Evolutionary conservation across 2,888 invertebrate species (phyloP).

Genomic region (Heliconius erato): DNA sequence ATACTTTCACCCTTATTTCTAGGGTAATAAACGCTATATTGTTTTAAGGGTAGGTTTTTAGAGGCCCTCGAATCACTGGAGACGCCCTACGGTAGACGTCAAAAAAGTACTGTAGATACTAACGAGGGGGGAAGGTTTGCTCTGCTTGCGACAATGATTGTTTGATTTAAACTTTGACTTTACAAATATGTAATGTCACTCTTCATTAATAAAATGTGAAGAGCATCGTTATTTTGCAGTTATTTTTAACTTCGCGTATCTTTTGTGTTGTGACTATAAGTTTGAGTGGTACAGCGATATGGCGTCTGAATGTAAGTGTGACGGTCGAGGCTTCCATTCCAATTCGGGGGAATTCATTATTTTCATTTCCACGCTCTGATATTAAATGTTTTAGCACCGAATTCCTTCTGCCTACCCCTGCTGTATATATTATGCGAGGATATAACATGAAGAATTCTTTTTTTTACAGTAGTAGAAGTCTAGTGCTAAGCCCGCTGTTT

Average conservation of each 20-base stretch:
- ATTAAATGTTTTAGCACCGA: not conserved
- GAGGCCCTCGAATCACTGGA: conserved; percentile 74
- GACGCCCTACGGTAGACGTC: conserved; percentile 78
- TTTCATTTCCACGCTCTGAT: not conserved
- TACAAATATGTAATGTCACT: conserved; percentile 8
- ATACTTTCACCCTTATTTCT: conserved; percentile 50
- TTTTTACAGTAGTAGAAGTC: not conserved
- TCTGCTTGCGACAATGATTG: conserved; percentile 67
- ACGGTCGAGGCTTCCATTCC: not conserved
- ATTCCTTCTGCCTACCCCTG: too few species aligned
- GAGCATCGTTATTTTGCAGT: not conserved
- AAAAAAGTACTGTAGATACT: conserved; percentile 78
- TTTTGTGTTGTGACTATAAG: not conserved
- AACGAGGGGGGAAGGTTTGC: conserved; percentile 77
- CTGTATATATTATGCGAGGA: too few species aligned
- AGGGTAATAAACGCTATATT: conserved; percentile 48
- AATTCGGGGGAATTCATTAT: not conserved
- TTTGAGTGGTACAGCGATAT: not conserved
- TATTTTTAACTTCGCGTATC: not conserved
- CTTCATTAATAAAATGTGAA: conserved; percentile 32
- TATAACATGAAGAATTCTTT: not conserved
- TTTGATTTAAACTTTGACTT: conserved; percentile 23
- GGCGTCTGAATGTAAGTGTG: not conserved
- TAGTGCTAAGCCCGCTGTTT: not conserved
- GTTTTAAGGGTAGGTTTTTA: conserved; percentile 54